Evolutionary conservation across 2,797 vertebrate species (phyloP), one percentile per base, ranked within the genome.

Genomic region (Picus viridis): DNA sequence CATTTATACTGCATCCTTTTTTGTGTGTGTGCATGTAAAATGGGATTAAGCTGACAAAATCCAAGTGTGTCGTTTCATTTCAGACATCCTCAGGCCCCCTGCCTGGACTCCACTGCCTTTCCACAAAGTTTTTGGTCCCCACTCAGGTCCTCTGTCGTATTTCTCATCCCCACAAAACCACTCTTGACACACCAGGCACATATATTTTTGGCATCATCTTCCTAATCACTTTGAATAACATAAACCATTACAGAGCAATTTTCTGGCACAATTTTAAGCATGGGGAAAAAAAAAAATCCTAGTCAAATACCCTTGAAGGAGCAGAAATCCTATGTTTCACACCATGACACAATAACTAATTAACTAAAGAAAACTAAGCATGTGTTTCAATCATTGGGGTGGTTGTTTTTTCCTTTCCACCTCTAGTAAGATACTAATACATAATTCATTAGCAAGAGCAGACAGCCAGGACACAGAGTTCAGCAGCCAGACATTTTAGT

Each of bases 401-500:
- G 34, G 34, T 39, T 39, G 5, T 9, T 43, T 18, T 43, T 19
- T 56, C 39, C 39, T 78, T 47, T 43, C 41, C 57, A 45, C 18
- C 20, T 22, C 36, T 70, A 76, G 39, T 17, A 63, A 53, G 65
- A 53, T 1, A 1, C 45, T 69, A 85, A 90, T 91, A 69, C 61
- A 68, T n/a, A 64, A 58, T 74, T 79, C 54, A 68, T 62, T 57
- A 8, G 30, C 10, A 34, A 74, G 64, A 77, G 59, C 34, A 61
- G 14, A 39, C 70, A 71, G 54, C 12, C 9, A 0, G 56, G 62
- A 76, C 26, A 4, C 1, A 2, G 18, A 82, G 24, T 19, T 51
- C 36, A 81, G 70, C 49, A 67, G 26, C 7, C 67, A 75, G 59
- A 49, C 0, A 0, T 61, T 80, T 24, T 23, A 4, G 2, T 1